Evolutionary conservation across 2,797 vertebrate genomes (phyloP).

Genomic region (Gymnopithys bicolor): DNA sequence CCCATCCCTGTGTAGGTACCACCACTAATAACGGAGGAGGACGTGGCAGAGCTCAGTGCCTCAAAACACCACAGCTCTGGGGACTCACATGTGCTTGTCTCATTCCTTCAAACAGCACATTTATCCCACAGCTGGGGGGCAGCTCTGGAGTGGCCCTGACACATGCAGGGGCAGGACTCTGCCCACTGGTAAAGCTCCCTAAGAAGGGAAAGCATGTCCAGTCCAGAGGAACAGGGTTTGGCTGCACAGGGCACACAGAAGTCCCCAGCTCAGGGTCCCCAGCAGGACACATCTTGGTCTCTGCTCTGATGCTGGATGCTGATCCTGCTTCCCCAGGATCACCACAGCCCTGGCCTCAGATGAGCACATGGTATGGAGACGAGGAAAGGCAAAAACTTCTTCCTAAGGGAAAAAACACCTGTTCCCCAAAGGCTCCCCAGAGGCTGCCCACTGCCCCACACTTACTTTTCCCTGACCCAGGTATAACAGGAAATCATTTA

Average conservation of each 20-base stretch:
- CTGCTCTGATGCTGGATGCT: neutral
- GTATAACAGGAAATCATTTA: neutral
- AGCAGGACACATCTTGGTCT: fast-evolving
- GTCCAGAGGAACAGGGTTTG: fast-evolving
- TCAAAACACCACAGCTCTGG: neutral
- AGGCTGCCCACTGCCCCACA: neutral
- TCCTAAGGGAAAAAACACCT: neutral
- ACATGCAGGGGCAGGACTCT: neutral
- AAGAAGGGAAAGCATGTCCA: fast-evolving
- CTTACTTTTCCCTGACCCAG: neutral
- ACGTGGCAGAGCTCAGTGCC: neutral
- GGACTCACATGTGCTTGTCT: neutral
- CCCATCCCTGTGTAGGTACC: neutral
- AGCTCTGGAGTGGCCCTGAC: neutral
- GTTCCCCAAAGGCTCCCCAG: neutral
- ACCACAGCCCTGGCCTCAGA: neutral
- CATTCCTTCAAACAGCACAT: neutral
- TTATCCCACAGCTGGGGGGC: neutral
- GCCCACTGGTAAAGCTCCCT: fast-evolving
- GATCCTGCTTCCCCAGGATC: neutral
- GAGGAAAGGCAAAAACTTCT: neutral
- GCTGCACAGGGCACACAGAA: fast-evolving
- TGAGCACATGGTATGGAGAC: fast-evolving
- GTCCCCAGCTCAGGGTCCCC: neutral
- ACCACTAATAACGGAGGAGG: neutral